Evolutionary conservation across 2,113 vertebrate genomes (phyloP), one percentile per base, ranked within the genome.

Genomic region (Diadophis punctatus): DNA sequence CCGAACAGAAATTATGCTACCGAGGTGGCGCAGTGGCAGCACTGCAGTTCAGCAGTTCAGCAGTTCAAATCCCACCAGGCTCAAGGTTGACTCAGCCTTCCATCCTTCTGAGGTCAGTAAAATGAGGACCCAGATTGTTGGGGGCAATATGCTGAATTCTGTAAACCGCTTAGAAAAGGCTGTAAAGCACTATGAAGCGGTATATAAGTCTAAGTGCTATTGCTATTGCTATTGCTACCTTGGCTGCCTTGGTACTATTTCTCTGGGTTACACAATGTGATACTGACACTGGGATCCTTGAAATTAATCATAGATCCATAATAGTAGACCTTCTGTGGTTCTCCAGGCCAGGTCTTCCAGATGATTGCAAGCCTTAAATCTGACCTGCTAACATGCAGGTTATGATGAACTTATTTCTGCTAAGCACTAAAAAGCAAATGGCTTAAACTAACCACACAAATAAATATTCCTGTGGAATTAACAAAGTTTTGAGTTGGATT

Each of bases 231-330:
- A n/a, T n/a, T n/a, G n/a, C n/a, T n/a, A 46, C 10, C 16, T 27
- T 53, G 60, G 25, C 34, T 53, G 91, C 49, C 53, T 88, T 74
- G n/a, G 30, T 52, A 9, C 30, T 63, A 8, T 60, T 74, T 74
- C 48, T 27, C 63, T 5, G 16, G 18, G 25, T 39, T 74, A 46
- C 43, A 23, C 60, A 97, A 95, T 95, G 93, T 87, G 95, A 90
- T 94, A 94, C 95, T 96, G 94, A 96, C 92, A 95, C 93, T 90
- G 95, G 94, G 93, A 92, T 95, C 90, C 94, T 95, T 92, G 90
- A 97, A 97, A 96, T 96, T 95, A 93, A 93, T 95, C 95, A 95
- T 27, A 95, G 93, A 94, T 94, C 93, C 93, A 92, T 85, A 93
- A 95, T 93, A 96, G 93, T 88, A 91, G 87, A 93, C 90, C 95